phyloP scores from a whole-genome alignment of 2,888 invertebrate genomes.

The Lycocerus yunnanus region DNA sequence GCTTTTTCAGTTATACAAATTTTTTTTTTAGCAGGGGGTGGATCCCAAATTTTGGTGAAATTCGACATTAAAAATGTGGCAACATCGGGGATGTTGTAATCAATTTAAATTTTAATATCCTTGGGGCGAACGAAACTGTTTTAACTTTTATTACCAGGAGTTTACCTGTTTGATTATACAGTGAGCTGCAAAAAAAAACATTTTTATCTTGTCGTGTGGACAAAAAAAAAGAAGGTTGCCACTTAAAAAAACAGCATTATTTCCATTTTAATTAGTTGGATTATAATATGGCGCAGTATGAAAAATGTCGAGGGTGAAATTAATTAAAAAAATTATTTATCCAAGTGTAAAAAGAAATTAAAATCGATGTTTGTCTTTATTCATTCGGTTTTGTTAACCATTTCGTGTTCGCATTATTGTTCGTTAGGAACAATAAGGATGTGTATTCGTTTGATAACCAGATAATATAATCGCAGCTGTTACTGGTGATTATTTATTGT shows the following conservation, averaged over 20 bases:
- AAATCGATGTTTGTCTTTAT: not conserved
- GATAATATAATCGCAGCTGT: not conserved
- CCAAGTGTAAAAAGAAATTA: not conserved
- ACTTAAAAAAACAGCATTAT: too few relatives aligned
- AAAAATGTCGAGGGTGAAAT: too few relatives aligned
- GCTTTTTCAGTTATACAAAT: not conserved
- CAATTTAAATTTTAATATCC: not conserved
- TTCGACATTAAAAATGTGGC: too few relatives aligned
- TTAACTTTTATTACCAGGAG: too few relatives aligned
- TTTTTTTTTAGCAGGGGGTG: not conserved
- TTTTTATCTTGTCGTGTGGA: too few relatives aligned
- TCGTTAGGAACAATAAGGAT: not conserved
- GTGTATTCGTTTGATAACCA: not conserved
- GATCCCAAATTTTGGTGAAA: not conserved
- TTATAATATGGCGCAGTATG: too few relatives aligned
- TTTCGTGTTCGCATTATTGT: not conserved
- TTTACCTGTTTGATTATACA: too few relatives aligned
- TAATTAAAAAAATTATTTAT: not conserved
- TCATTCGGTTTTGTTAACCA: not conserved
- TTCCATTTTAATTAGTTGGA: too few relatives aligned
- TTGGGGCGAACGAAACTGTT: too few relatives aligned
- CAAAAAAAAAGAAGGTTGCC: too few relatives aligned
- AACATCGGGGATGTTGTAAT: not conserved
- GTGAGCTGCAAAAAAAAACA: too few relatives aligned
- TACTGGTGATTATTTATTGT: not conserved